These are phyloP conservation scores for Drosophila subquinaria DNA, from an alignment of 2,888 invertebrate species.

Conservation along the genomic window DNA sequence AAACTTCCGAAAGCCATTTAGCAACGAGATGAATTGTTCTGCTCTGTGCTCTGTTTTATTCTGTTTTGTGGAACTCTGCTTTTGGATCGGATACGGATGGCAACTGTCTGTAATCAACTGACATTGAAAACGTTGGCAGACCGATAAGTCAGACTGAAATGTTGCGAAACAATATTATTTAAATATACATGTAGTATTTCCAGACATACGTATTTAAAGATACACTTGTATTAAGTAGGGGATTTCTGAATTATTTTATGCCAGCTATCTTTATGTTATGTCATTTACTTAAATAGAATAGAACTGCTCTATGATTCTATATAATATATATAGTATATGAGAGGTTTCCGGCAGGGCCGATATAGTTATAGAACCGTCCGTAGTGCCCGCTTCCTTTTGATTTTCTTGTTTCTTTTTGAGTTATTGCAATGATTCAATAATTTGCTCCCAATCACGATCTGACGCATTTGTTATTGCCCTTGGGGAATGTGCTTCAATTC, in stretches of 20 bases:
- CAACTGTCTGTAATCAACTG: constrained; percentile 57
- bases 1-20: constrained; percentile 57
- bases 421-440: constrained; percentile 27
- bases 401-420: not conserved
- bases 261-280: constrained; percentile 36
- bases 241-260: not conserved
- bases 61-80: constrained; percentile 28
- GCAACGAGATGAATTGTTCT: constrained; percentile 28
- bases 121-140: constrained; percentile 54
- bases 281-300: constrained; percentile 20
- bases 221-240: not conserved
- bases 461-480: constrained; percentile 23
- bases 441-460: constrained; percentile 21
- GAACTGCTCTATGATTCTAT: constrained; percentile 8
- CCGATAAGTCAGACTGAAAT: constrained; percentile 42
- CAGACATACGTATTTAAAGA: not conserved
- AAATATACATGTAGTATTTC: not conserved
- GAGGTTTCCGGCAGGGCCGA: constrained; percentile 31
- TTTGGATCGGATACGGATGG: constrained; percentile 31
- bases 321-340: not conserved
- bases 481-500: constrained; percentile 12
- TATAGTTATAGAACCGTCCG: constrained; percentile 7
- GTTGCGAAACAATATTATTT: constrained; percentile 44
- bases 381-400: constrained; percentile 22
- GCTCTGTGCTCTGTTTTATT: constrained; percentile 17